Evolutionary conservation across 2,113 vertebrate species (phyloP), one percentile per base, ranked within the genome.

Genomic region (Scomber japonicus): DNA sequence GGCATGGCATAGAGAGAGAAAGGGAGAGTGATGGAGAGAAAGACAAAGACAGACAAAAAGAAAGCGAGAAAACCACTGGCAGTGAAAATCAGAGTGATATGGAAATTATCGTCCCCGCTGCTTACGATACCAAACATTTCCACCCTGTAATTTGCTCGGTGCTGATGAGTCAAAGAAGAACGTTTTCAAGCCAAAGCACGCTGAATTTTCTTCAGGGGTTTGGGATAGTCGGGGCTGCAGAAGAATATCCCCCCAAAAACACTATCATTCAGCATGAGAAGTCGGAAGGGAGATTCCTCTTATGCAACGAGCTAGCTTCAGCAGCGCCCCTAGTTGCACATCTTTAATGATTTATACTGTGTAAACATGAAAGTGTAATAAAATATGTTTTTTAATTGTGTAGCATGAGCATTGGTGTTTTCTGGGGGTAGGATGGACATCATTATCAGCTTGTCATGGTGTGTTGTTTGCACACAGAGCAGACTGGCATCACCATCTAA

Each of bases 81-180:
- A 82, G 81, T 61, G 65, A 80, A 81, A 85, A 82, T 73, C 69
- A 40, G 69, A 77, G 78, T 65, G 83, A 86, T 83, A 83, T 82
- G 80, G 83, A 84, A 91, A 93, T 84, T 65, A 89, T 81, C 63
- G 71, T 81, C 86, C 85, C 80, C 0, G 55, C 87, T 84, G 84
- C 75, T 84, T 67, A 65, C 44, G 9, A 76, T 73, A 83, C 82
- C 68, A 88, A 89, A 90, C 83, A 87, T 89, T 81, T 88, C 82
- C 88, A 74, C 63, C 78, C 71, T 45, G 80, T 87, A 77, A 88
- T 90, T 82, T 87, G 54, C 61, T 56, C 80, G 30, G 50, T 48
- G 1, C 75, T 72, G 82, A 82, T 74, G 78, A 83, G 81, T 55
- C n/a, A 21, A 72, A 27, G 81, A 27, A 79, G 74, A 71, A 77